These are phyloP conservation scores for Labeo rohita DNA, from an alignment of 2,113 vertebrate genomes.

Conservation along the genomic window DNA sequence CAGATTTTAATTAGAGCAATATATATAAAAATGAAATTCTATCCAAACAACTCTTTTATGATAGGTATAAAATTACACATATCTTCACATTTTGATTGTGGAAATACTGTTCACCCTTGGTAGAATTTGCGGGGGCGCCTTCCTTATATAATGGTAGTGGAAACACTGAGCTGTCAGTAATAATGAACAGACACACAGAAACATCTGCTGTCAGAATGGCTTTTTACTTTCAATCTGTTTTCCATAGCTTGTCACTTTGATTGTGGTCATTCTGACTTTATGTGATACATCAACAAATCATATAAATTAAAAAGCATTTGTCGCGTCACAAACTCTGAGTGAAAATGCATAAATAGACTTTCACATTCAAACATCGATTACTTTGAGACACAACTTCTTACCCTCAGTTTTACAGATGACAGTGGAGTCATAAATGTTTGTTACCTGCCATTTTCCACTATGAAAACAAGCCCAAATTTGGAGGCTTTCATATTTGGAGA, in stretches of 20 bases:
- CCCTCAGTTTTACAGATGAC: conserved; percentile 7
- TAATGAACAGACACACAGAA: not conserved
- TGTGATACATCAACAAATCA: conserved; percentile 5
- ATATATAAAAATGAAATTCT: no score
- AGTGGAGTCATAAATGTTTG: not conserved
- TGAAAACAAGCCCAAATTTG: conserved; percentile 35
- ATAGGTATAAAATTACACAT: no score
- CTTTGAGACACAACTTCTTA: not conserved
- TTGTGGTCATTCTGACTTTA: conserved; percentile 26
- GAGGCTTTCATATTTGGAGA: not conserved
- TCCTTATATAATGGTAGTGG: no score
- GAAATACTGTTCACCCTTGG: no score
- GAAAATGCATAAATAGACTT: not conserved
- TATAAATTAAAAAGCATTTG: conserved; percentile 11
- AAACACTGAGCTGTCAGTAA: not conserved
- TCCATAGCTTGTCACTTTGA: not conserved
- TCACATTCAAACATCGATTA: not conserved
- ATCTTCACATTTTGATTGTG: no score
- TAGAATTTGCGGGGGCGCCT: no score
- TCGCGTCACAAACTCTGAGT: not conserved
- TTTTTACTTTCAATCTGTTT: not conserved
- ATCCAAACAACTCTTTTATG: no score
- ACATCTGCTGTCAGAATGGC: not conserved
- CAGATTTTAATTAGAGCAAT: not conserved
- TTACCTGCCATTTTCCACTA: conserved; percentile 43